Percentiles rank a stretch among this genome's conserved stretches.
Evolutionary conservation across 1,140 invertebrate species (phyloP).

Genomic region (Hypsibius dujardini): DNA sequence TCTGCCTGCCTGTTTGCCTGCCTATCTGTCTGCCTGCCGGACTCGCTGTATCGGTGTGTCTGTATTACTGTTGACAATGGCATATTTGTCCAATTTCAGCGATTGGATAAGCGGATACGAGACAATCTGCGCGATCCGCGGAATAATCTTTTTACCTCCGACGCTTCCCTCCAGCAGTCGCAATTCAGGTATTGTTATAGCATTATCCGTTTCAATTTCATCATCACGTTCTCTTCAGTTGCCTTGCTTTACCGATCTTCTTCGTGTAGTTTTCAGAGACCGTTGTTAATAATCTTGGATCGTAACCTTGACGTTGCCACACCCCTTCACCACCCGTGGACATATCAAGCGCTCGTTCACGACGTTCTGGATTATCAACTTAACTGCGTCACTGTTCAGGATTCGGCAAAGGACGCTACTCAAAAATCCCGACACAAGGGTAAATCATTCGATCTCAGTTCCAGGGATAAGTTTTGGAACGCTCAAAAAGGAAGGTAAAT

Average conservation of each 20-base stretch:
- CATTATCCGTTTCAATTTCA: too few relatives aligned
- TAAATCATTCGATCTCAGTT: constrained; percentile 73
- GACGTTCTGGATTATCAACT: constrained; percentile 74
- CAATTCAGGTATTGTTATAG: constrained; percentile 40
- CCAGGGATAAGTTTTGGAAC: constrained; percentile 73
- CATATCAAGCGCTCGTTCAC: constrained; percentile 88
- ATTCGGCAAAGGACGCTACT: constrained; percentile 34
- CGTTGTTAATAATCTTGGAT: constrained; percentile 77
- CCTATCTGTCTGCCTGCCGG: too few relatives aligned
- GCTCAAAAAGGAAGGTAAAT: constrained; percentile 58
- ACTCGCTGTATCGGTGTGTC: too few relatives aligned
- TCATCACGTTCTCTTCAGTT: too few relatives aligned
- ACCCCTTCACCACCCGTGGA: constrained; percentile 97
- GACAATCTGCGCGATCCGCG: constrained; percentile 90
- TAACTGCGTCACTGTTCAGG: constrained; percentile 66
- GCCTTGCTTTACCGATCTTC: constrained; percentile 6
- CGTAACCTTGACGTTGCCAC: constrained; percentile 90
- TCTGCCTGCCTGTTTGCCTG: too few relatives aligned
- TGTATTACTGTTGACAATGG: too few relatives aligned
- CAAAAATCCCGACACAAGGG: constrained; percentile 41
- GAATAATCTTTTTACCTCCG: constrained; percentile 81
- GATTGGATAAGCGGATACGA: constrained; percentile 85
- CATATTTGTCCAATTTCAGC: constrained; percentile 32
- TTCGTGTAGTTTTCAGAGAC: constrained; percentile 67
- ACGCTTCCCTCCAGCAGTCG: constrained; percentile 44